A percentile compares a stretch with the other conserved stretches of the same genome.
Evolutionary conservation across 2,113 vertebrate species (phyloP).

Genomic region (Elanoides forficatus): DNA sequence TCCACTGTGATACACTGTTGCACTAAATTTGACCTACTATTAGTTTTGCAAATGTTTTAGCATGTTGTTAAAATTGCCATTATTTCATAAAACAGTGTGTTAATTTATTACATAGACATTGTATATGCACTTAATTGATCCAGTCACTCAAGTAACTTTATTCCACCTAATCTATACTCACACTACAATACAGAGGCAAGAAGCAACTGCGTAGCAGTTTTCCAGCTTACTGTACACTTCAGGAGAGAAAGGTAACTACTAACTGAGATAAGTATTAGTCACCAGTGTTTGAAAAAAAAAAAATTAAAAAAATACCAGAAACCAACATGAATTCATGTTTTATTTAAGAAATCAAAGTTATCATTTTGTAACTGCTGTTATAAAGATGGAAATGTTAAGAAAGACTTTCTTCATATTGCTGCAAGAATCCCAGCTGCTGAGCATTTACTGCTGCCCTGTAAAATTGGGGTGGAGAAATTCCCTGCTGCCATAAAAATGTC

Average conservation of each 20-base stretch:
- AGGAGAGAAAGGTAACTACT: neutral
- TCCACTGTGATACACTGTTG: neutral
- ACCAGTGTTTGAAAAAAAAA: neutral
- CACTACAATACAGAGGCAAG: neutral
- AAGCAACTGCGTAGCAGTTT: neutral
- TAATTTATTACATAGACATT: neutral
- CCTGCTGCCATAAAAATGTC: constrained; percentile 15
- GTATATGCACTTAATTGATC: neutral
- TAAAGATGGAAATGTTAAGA: neutral
- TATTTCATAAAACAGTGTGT: neutral
- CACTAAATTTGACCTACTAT: neutral
- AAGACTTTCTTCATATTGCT: constrained; percentile 2
- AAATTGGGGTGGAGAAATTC: constrained; percentile 15
- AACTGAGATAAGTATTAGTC: neutral
- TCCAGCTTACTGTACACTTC: neutral
- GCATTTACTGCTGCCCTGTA: constrained; percentile 7
- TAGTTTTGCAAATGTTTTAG: neutral
- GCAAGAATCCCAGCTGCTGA: constrained; percentile 25
- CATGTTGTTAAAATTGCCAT: neutral
- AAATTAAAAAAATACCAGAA: neutral
- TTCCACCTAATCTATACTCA: neutral
- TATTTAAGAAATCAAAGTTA: neutral
- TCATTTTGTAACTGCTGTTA: neutral
- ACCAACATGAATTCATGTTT: neutral
- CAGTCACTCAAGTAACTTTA: neutral